A percentile compares a stretch with the other conserved stretches of the same genome.
Conservation (phyloP, 2,888 invertebrate genomes). For the Oeneis ivallda region DNA sequence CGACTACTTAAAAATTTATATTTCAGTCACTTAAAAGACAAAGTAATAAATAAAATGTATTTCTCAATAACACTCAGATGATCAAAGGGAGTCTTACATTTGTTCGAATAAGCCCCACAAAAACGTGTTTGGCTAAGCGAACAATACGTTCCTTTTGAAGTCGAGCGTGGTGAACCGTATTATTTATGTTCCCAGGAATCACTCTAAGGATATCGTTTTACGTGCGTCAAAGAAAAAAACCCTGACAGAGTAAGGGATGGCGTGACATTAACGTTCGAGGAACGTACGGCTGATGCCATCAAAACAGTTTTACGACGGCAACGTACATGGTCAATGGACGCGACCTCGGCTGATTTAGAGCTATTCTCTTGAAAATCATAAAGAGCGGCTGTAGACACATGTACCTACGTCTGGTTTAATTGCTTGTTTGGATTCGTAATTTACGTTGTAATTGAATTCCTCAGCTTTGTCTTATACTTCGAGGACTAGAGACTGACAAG, state of each 20-base stretch:
- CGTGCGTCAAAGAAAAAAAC: conserved; percentile 54
- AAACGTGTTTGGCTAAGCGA: conserved; percentile 48
- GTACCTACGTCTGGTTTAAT: conserved; percentile 50
- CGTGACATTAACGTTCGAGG: conserved; percentile 63
- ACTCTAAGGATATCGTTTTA: conserved; percentile 67
- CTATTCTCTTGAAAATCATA: conserved; percentile 64
- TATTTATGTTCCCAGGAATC: conserved; percentile 69
- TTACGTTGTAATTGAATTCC: conserved; percentile 19
- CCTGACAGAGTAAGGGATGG: conserved; percentile 49
- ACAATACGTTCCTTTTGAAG: conserved; percentile 63
- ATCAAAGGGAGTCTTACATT: conserved; percentile 42
- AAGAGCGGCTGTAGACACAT: conserved; percentile 66
- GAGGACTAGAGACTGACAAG: background rate
- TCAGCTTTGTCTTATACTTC: conserved; percentile 6
- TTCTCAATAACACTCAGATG: conserved; percentile 37
- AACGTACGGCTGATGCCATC: conserved; percentile 65
- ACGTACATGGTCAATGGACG: conserved; percentile 62
- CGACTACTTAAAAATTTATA: conserved; percentile 1
- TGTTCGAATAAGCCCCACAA: conserved; percentile 43
- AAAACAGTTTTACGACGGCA: conserved; percentile 66
- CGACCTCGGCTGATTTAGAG: conserved; percentile 67
- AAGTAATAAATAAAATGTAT: conserved; percentile 29
- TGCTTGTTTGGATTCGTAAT: conserved; percentile 33
- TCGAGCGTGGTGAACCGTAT: conserved; percentile 51
- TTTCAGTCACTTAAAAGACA: conserved; percentile 18